phyloP scores from a whole-genome alignment of 2,113 vertebrate genomes.

The Craseonycteris thonglongyai region DNA sequence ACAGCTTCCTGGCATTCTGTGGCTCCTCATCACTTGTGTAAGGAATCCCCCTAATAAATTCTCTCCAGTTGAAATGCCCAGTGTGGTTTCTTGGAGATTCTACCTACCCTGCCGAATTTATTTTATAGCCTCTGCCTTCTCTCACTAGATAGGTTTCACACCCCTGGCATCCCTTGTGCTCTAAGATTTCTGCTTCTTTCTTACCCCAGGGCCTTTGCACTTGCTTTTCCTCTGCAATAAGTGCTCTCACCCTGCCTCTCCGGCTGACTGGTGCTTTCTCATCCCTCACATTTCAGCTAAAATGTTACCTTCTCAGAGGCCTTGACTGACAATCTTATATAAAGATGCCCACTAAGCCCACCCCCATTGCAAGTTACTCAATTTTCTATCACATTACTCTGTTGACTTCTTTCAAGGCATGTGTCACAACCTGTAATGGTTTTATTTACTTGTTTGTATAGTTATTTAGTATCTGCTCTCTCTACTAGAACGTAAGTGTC shows the following conservation, averaged over 20 bases:
- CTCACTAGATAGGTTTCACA: background rate
- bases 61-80: background rate
- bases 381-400: background rate
- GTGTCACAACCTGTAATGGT: background rate
- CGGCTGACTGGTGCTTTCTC: background rate
- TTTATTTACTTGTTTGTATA: background rate
- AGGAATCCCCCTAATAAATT: background rate
- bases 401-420: background rate
- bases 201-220: background rate
- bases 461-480: background rate
- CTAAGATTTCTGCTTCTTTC: background rate
- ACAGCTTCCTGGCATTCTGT: background rate
- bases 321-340: background rate
- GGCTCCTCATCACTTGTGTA: background rate
- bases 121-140: background rate
- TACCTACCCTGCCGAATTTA: background rate
- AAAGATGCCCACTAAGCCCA: background rate
- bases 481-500: background rate
- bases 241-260: background rate
- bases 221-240: background rate
- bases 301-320: background rate
- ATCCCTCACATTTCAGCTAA: background rate
- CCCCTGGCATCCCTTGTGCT: background rate
- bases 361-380: background rate
- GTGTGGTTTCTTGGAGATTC: background rate